Conservation (phyloP, 2,888 invertebrate species). For the Argyra leucocephala region DNA sequence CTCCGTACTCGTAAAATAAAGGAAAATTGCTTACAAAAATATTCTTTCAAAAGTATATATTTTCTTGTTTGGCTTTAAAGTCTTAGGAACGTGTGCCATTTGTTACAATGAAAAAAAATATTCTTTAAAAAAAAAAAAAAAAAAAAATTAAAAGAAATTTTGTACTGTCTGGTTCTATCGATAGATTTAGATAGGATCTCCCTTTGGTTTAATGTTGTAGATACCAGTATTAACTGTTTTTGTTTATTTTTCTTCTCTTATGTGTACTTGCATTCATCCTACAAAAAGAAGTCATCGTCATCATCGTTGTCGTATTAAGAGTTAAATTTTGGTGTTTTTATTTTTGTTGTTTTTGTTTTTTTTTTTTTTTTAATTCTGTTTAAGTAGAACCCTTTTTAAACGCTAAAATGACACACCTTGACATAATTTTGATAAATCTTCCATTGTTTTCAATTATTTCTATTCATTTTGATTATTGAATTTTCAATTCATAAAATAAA, state of each 20-base stretch:
- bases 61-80: neutral
- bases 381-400: neutral
- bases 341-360: neutral
- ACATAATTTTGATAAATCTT: slow-evolving; percentile 6
- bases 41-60: neutral
- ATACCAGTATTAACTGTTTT: neutral
- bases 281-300: neutral
- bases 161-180: neutral
- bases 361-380: neutral
- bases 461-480: neutral
- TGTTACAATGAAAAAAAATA: neutral
- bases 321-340: neutral
- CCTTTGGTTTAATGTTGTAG: neutral
- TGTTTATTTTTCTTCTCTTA: neutral
- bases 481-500: slow-evolving; percentile 4
- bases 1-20: too few relatives aligned
- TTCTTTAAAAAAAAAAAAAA: neutral
- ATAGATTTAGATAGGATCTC: neutral
- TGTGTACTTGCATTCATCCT: too few relatives aligned
- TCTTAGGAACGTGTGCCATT: neutral
- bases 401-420: neutral
- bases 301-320: neutral
- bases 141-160: neutral
- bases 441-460: slow-evolving; percentile 6
- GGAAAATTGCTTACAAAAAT: neutral